Conservation (phyloP, 2,888 invertebrate species). For the Drosophila mercatorum region DNA sequence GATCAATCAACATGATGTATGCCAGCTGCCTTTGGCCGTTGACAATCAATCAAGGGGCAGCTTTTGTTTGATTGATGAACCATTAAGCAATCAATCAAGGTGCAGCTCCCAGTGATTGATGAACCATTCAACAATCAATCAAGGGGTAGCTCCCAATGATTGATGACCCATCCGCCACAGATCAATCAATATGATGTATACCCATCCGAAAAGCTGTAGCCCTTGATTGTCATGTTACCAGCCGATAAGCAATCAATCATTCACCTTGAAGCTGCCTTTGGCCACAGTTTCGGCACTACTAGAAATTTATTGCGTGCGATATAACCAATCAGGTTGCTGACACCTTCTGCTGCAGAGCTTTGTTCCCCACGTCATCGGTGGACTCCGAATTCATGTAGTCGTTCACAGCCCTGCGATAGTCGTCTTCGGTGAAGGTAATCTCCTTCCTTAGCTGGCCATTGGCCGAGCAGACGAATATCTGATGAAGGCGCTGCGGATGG, state of each 20-base stretch:
- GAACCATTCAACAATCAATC: no score
- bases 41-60: not conserved
- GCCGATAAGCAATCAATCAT: not conserved
- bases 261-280: not conserved
- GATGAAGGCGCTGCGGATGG: not conserved
- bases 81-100: no score
- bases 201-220: not conserved
- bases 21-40: not conserved
- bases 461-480: not conserved
- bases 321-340: not conserved
- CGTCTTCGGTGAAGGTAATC: constrained; percentile 10
- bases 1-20: constrained; percentile 2
- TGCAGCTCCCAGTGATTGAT: no score
- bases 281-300: not conserved
- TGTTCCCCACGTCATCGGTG: no score
- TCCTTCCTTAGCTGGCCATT: not conserved
- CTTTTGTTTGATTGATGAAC: not conserved
- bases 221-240: not conserved
- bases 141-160: not conserved
- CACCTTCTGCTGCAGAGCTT: no score
- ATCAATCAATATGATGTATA: not conserved
- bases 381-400: not conserved
- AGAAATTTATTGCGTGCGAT: not conserved
- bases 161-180: not conserved
- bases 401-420: not conserved